Conservation (phyloP, 1,140 invertebrate species). For the Polyergus mexicanus region DNA sequence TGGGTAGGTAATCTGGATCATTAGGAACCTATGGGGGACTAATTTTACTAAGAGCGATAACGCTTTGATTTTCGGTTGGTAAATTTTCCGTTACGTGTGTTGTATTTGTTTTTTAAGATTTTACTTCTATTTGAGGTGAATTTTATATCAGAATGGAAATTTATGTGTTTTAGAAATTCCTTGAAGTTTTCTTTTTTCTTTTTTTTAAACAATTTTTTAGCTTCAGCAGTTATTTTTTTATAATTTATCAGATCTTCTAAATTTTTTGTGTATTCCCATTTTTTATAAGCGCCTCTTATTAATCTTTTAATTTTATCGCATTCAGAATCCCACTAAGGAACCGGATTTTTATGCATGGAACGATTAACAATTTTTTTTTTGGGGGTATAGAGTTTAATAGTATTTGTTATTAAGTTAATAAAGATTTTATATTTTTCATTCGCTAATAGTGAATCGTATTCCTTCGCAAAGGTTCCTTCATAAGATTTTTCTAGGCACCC, state of each 20-base stretch:
- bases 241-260: conserved; percentile 47
- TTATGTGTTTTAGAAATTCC: conserved; percentile 2
- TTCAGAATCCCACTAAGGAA: conserved; percentile 57
- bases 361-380: not conserved
- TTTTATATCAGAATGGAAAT: conserved; percentile 9
- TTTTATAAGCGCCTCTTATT: conserved; percentile 43
- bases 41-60: conserved; percentile 6
- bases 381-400: not conserved
- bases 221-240: conserved; percentile 37
- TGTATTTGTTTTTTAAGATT: conserved; percentile 37
- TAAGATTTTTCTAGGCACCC: not conserved
- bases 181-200: conserved; percentile 51
- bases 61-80: not conserved
- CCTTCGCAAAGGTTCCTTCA: not conserved
- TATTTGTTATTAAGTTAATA: not conserved
- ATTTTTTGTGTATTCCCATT: conserved; percentile 40
- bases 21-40: conserved; percentile 5
- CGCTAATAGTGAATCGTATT: not conserved
- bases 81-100: too few relatives aligned
- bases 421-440: not conserved
- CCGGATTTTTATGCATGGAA: conserved; percentile 43
- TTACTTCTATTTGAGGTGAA: conserved; percentile 18
- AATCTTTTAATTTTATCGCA: conserved; percentile 40
- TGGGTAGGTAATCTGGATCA: not conserved
- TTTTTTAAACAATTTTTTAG: conserved; percentile 59